These are phyloP conservation scores for Pogonomyrmex barbatus DNA, from an alignment of 1,140 invertebrate genomes.

Conservation along the genomic window DNA sequence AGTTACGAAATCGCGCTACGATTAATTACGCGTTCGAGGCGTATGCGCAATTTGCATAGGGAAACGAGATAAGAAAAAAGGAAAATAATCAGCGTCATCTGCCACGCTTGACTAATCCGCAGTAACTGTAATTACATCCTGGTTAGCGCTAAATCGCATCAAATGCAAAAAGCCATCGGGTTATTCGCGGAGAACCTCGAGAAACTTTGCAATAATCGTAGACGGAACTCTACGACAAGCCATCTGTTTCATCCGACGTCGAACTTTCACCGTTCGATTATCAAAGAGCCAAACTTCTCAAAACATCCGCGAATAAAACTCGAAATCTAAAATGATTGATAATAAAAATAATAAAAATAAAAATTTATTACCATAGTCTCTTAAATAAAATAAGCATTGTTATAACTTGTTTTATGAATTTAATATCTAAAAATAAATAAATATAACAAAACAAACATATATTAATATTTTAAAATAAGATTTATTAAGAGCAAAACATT, in stretches of 20 bases:
- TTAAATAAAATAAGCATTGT: neutral
- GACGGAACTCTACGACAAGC: constrained; percentile 53
- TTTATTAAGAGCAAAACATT: neutral
- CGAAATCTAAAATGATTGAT: constrained; percentile 1
- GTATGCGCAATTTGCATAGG: constrained; percentile 21
- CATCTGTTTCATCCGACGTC: constrained; percentile 28
- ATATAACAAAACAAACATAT: neutral
- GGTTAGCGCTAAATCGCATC: constrained; percentile 44
- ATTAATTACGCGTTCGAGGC: constrained; percentile 23
- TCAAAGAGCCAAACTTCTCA: constrained; percentile 20
- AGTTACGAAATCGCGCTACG: constrained; percentile 27
- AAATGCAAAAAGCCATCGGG: constrained; percentile 43
- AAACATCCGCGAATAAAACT: neutral
- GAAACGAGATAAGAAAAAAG: neutral
- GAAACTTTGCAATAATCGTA: constrained; percentile 58
- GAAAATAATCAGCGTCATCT: constrained; percentile 53
- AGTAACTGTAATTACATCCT: constrained; percentile 52
- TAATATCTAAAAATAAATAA: neutral
- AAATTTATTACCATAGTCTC: neutral
- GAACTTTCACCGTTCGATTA: constrained; percentile 63
- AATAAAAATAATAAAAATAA: no score
- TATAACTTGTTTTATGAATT: neutral
- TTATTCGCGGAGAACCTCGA: constrained; percentile 34
- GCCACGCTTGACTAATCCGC: constrained; percentile 38
- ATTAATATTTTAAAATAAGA: constrained; percentile 1